phyloP scores from a whole-genome alignment of 2,113 vertebrate species.

The Pluvialis apricaria region DNA sequence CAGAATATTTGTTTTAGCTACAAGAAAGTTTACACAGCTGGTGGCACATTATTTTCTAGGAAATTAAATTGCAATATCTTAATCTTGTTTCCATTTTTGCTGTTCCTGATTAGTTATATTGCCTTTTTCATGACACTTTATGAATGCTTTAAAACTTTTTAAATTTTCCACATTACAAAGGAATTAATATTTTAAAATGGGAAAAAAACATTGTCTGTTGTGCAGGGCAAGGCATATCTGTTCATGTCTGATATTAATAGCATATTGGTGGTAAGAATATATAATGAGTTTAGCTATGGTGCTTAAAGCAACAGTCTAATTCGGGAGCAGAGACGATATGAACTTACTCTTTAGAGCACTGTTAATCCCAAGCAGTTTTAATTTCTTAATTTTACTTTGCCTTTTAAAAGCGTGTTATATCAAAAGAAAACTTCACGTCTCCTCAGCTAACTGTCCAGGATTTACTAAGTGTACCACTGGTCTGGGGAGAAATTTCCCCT shows the following conservation, averaged over 20 bases:
- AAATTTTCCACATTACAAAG: background rate
- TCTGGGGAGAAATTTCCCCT: background rate
- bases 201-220: background rate
- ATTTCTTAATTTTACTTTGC: background rate
- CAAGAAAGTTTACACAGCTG: constrained; percentile 41
- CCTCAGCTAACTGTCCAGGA: background rate
- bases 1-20: constrained; percentile 22
- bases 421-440: background rate
- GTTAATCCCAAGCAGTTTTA: background rate
- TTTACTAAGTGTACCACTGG: background rate
- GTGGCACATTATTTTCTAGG: constrained; percentile 42
- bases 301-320: background rate
- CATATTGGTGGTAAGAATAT: background rate
- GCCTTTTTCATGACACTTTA: background rate
- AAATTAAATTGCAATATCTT: constrained; percentile 20
- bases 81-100: constrained; percentile 20
- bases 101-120: background rate
- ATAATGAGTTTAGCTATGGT: background rate
- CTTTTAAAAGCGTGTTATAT: background rate
- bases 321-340: background rate
- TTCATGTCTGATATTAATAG: background rate
- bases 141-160: background rate
- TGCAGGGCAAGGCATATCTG: background rate
- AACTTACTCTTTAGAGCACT: background rate
- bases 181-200: background rate